These are phyloP conservation scores for Scomber japonicus DNA, from an alignment of 2,113 vertebrate genomes.

Conservation along the genomic window DNA sequence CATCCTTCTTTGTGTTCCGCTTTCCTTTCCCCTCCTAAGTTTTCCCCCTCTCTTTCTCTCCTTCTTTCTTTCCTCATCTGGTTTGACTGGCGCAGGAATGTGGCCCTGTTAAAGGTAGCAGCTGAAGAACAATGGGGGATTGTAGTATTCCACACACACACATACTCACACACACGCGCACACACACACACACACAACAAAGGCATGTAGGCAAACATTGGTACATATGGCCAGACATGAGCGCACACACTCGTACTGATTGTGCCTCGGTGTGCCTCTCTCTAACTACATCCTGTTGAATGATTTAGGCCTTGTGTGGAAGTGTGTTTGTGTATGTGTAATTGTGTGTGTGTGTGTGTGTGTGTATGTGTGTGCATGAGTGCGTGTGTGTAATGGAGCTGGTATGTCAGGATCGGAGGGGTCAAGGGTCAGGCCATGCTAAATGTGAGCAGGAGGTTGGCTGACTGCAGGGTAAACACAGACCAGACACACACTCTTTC, in stretches of 20 bases:
- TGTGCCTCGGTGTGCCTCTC: conserved; percentile 72
- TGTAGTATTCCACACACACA: conserved; percentile 69
- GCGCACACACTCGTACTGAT: conserved; percentile 69
- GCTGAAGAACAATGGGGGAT: conserved; percentile 85
- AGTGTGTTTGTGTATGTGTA: conserved; percentile 47
- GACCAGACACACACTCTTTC: conserved; percentile 71
- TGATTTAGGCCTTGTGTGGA: conserved; percentile 78
- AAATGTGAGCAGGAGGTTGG: conserved; percentile 84
- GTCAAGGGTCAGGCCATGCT: conserved; percentile 81
- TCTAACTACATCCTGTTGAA: conserved; percentile 84
- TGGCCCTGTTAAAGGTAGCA: conserved; percentile 85
- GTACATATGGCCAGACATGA: conserved; percentile 74
- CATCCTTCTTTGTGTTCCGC: conserved; percentile 19
- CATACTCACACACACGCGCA: conserved; percentile 23
- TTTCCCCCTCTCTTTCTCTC: conserved; percentile 20
- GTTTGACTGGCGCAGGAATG: conserved; percentile 89
- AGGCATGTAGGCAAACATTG: conserved; percentile 69
- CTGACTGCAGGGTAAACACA: conserved; percentile 83
- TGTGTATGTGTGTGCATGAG: conserved; percentile 38
- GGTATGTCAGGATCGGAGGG: conserved; percentile 80
- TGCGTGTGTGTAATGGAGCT: conserved; percentile 76
- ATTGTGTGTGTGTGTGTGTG: conserved; percentile 21
- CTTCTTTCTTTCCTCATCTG: conserved; percentile 77
- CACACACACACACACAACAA: conserved; percentile 56
- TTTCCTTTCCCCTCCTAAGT: conserved; percentile 4